Evolutionary conservation across 1,140 invertebrate genomes (phyloP), one percentile per base, ranked within the genome.

Genomic region (Zaprionus vittiger): DNA sequence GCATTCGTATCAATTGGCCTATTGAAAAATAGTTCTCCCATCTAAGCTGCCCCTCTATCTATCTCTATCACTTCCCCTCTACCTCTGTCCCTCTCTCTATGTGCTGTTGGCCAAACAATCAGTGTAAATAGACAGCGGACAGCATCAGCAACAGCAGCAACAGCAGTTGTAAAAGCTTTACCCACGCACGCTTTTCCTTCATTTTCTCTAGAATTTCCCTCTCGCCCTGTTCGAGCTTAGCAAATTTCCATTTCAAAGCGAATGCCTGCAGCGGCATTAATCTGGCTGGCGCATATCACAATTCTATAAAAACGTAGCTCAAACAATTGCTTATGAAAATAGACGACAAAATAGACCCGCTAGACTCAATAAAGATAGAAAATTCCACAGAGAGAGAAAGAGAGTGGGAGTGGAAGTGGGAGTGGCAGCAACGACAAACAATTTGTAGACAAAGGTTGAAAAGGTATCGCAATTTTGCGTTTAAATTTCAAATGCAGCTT

Each of bases 211-310:
- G 77, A 68, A 81, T 81, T 80, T 56, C 4, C 70, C 56, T 71
- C 74, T 63, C 22, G 37, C 44, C 38, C n/a, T 14, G 4, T 68
- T 24, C n/a, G 41, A 44, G 41, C 17, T 44, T 17, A 17, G 41
- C n/a, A 52, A 26, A 70, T 86, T 86, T 87, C 66, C 80, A 86
- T 86, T 74, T 87, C 80, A 86, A 86, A 86, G 83, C 66, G 67
- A 87, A 73, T 72, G 75, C 79, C 20, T 20, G 7, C 17, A 28
- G 24, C n/a, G 26, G 26, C 20, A 54, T 47, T 52, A 49, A 52
- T 70, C 56, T 38, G 38, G 22, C 22, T 75, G 52, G 17, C 28
- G 59, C 68, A 63, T 64, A 57, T 72, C 41, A 66, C 47, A 73
- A 57, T 57, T 47, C 26, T 59, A 47, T 74, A 49, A 56, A 79